These are phyloP conservation scores for Harpagoxenus sublaevis DNA, from an alignment of 2,888 invertebrate genomes.

Conservation along the genomic window DNA sequence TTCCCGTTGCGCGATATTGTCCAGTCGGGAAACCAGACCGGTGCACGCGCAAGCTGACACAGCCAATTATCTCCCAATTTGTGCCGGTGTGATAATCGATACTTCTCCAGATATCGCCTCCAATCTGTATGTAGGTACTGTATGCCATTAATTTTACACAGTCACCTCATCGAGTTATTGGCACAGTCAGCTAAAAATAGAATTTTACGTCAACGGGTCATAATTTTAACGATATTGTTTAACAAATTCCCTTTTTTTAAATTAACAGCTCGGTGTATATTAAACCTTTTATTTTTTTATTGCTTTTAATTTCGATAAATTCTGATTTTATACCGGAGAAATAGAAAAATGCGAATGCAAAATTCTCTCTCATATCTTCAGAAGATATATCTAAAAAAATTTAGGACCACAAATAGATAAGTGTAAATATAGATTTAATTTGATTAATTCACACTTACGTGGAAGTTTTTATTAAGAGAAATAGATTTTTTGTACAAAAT, in stretches of 20 bases:
- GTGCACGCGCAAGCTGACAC: constrained; percentile 48
- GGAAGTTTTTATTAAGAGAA: no score
- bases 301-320: not conserved
- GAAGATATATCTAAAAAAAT: not conserved
- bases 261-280: not conserved
- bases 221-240: not conserved
- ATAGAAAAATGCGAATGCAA: not conserved
- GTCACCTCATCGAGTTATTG: not conserved
- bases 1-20: constrained; percentile 72
- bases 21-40: constrained; percentile 52
- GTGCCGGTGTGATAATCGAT: constrained; percentile 49
- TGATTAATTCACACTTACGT: not conserved
- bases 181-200: not conserved
- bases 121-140: constrained; percentile 19
- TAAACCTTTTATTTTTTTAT: not conserved
- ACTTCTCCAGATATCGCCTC: constrained; percentile 31
- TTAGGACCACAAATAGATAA: no score
- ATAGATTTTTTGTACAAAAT: not conserved
- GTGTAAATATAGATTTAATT: no score
- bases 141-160: constrained; percentile 23
- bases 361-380: not conserved
- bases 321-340: not conserved
- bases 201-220: not conserved
- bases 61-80: constrained; percentile 56
- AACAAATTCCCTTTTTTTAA: not conserved